Evolutionary conservation across 2,113 vertebrate genomes (phyloP), one percentile per base, ranked within the genome.

Genomic region (Anseranas semipalmata): DNA sequence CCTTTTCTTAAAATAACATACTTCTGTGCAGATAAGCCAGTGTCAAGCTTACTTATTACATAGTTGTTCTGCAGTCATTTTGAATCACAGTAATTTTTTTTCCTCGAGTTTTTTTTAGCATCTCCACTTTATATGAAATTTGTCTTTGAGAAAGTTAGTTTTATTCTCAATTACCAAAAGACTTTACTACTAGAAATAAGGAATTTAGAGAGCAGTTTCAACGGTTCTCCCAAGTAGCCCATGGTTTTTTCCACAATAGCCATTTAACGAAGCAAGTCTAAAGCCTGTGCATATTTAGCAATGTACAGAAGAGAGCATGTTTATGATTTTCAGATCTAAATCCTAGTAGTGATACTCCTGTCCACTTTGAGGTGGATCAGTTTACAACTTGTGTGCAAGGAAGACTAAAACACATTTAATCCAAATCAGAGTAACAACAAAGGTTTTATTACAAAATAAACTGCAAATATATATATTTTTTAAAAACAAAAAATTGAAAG

Each of bases 11-110:
- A 78, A 70, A 86, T 33, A 94, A 33, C 52, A 33, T 7, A 43
- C 22, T 82, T 78, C 10, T 72, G 53, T 70, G 32, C 39, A 87
- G 52, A 28, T 75, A 72, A 68, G 25, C 43, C 56, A 63, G 39
- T n/a, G 32, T 33, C 66, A 82, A 68, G 73, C 87, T 91, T 89
- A 89, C 55, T 92, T 94, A 81, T 89, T 81, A 50, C 33, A 48
- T 48, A 73, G 37, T 53, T 58, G 33, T 77, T 87, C 48, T 35
- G 3, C 39, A 75, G 5, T 56, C 35, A 84, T 80, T 56, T 14
- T 43, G 67, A 94, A 67, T 59, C 11, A 35, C 27, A 5, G 9
- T 3, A 9, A 2, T 55, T 65, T 27, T 68, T 52, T 35, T 45
- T 35, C 58, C 48, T 28, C 4, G 28, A 52, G 24, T 22, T 30